Evolutionary conservation across 2,888 invertebrate genomes (phyloP).

Genomic region (Oasisia sp.): DNA sequence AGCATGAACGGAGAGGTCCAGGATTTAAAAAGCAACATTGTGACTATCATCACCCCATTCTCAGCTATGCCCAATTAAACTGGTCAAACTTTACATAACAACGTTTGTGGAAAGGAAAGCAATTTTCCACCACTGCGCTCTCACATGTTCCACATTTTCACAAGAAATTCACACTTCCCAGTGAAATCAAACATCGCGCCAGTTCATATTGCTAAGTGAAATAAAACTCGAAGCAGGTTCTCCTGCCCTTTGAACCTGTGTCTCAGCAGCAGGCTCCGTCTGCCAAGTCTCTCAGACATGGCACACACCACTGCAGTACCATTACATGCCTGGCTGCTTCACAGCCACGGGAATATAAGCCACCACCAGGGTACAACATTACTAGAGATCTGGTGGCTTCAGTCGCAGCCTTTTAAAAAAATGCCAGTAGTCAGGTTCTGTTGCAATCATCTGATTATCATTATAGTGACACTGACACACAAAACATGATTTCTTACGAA

Average conservation of each 20-base stretch:
- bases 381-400: neutral
- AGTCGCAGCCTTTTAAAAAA: neutral
- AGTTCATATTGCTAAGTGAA: neutral
- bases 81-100: too few species aligned
- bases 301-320: neutral
- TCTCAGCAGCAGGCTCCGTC: neutral
- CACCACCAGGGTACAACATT: neutral
- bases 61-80: too few species aligned
- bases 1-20: too few species aligned
- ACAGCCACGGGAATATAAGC: neutral
- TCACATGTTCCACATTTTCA: too few species aligned
- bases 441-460: neutral
- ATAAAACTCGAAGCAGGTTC: neutral
- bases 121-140: too few species aligned
- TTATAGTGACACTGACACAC: neutral
- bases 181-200: neutral
- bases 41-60: too few species aligned
- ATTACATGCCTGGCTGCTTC: neutral
- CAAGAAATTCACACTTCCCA: neutral
- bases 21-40: too few species aligned
- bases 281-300: neutral
- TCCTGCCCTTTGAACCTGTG: neutral
- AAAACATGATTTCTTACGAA: neutral
- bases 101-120: too few species aligned
- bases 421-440: neutral